Percentiles rank a stretch among this genome's conserved stretches.
phyloP scores from a whole-genome alignment of 2,888 invertebrate species.

The Eustalomyia histrio region DNA sequence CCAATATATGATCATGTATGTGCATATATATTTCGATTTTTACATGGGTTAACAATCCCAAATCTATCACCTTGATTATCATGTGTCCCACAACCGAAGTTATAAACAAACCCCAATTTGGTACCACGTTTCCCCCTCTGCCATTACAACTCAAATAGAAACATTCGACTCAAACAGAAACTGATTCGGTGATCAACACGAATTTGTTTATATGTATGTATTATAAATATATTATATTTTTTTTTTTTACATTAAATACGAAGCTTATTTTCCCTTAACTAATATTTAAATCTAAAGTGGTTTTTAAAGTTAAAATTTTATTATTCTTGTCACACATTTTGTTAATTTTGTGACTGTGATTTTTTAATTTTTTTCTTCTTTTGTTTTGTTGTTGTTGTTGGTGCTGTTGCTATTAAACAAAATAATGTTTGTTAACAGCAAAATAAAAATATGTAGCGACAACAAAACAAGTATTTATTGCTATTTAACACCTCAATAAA shows the following conservation, averaged over 20 bases:
- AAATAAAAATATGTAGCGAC: conserved; percentile 27
- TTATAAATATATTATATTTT: too few relatives aligned
- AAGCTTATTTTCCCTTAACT: neutral
- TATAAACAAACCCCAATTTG: too few relatives aligned
- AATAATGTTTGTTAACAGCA: neutral
- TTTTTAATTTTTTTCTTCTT: neutral
- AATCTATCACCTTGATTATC: too few relatives aligned
- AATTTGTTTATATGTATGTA: too few relatives aligned
- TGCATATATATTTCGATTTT: too few relatives aligned
- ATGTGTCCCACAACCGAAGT: too few relatives aligned
- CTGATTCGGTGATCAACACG: too few relatives aligned
- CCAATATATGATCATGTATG: too few relatives aligned
- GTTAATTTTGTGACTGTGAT: neutral
- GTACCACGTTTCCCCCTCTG: too few relatives aligned
- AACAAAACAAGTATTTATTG: conserved; percentile 57
- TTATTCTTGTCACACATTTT: conserved; percentile 2
- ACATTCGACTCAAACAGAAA: too few relatives aligned
- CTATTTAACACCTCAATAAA: conserved; percentile 61
- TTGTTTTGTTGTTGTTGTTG: neutral
- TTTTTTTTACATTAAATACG: neutral
- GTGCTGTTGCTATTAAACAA: neutral
- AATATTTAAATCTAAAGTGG: neutral
- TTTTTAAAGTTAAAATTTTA: neutral
- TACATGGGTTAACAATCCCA: too few relatives aligned
- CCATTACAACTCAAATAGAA: too few relatives aligned